Conservation (phyloP, 2,888 invertebrate genomes). For the Drosophila austrosaltans region DNA sequence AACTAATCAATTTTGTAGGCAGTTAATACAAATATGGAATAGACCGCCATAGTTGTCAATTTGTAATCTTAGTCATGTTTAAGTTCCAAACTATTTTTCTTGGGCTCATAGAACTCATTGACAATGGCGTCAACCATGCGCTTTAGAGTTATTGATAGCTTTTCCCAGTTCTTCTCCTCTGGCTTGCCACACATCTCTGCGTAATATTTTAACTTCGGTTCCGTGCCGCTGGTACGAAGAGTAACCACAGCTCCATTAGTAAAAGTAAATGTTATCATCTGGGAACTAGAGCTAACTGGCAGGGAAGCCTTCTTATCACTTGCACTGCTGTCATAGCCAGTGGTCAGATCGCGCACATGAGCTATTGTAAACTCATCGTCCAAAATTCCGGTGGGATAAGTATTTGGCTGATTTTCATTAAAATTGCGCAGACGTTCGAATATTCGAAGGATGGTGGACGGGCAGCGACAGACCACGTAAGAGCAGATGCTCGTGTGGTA, state of each 20-base stretch:
- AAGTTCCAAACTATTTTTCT: slow-evolving; percentile 86
- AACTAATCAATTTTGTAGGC: slow-evolving; percentile 34
- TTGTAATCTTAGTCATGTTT: slow-evolving; percentile 59
- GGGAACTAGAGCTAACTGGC: slow-evolving; percentile 87
- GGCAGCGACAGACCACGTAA: slow-evolving; percentile 94
- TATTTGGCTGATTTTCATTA: slow-evolving; percentile 80
- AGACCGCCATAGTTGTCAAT: slow-evolving; percentile 31
- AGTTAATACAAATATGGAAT: slow-evolving; percentile 24
- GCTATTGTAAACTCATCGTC: slow-evolving; percentile 87
- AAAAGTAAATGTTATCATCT: slow-evolving; percentile 98
- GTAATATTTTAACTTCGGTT: slow-evolving; percentile 99
- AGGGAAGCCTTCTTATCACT: slow-evolving; percentile 88
- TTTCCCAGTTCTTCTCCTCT: slow-evolving; percentile 87
- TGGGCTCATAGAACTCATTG: slow-evolving; percentile 92
- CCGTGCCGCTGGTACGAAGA: slow-evolving; percentile 98
- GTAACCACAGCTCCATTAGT: slow-evolving; percentile 93
- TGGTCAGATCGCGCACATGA: slow-evolving; percentile 93
- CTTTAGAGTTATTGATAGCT: slow-evolving; percentile 86
- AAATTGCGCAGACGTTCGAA: slow-evolving; percentile 93
- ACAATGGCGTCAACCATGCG: slow-evolving; percentile 91
- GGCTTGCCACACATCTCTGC: slow-evolving; percentile 92
- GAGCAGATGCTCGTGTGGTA: slow-evolving; percentile 94
- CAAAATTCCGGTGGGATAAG: slow-evolving; percentile 89
- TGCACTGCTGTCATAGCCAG: slow-evolving; percentile 89
- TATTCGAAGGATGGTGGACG: slow-evolving; percentile 87